Evolutionary conservation across 2,888 invertebrate genomes (phyloP), one percentile per base, ranked within the genome.

Genomic region (Watsonalla cultraria): DNA sequence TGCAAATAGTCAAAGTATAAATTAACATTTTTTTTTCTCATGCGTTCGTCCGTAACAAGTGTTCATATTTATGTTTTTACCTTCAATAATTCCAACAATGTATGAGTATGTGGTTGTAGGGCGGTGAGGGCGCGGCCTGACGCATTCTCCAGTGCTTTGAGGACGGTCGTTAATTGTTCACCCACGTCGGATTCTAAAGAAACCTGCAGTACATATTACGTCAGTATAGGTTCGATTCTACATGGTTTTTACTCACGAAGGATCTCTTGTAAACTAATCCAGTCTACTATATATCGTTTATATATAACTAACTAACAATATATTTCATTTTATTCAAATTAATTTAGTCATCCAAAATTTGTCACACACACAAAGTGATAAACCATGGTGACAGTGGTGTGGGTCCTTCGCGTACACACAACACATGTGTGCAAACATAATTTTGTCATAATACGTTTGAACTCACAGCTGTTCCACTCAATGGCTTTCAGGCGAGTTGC

Each of bases 121-220:
- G 86, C 83, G 1, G 80, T 65, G n/a, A 81, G 66, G 0, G 84
- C 82, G 49, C 85, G 81, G 0, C 80, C 77, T 5, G 86, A 82
- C 0, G 84, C 82, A 0, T 74, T 77, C 54, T 90, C 90, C 15
- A 90, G 61, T 5, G 84, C 77, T 6, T 84, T 77, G 53, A 93
- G 74, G 46, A 92, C 77, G 0, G 83, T 79, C 5, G 88, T 80
- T 53, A 92, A 72, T 60, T 92, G 90, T 42, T 90, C 85, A 11
- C 92, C 84, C 8, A 92, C 92, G 54, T 92, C 91, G 0, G 89
- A 84, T 63, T 93, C 93, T 52, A 92, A 66, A 7, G 91, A 91
- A 65, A 92, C 90, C 93, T 93, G 72, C 0, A 34, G 14, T 15
- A 8, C 52, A 33, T 13, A 14, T 46, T 0, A 8, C 11, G 5